Base-by-base conservation (phyloP, 2,113 vertebrate genomes). In the Cinclus cinclus region DNA sequence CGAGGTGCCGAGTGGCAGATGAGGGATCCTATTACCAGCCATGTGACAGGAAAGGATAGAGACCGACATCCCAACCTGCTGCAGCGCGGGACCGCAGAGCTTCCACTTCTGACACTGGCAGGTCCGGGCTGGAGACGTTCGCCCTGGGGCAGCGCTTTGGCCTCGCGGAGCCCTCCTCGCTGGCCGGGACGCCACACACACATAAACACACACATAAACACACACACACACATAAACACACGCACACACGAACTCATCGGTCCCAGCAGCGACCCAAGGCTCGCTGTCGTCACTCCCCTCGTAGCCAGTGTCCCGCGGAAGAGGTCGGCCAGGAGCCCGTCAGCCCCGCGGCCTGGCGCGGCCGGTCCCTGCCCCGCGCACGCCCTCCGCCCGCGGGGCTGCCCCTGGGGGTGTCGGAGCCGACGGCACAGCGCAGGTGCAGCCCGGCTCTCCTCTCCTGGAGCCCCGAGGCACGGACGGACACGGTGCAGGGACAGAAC, bases 1-100 rank as follows among this genome's bases (percentile, higher is more conserved):
- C 89, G 96, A 96, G 95, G 90, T 94, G 94, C 95, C 91, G 95
- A 96, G 94, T 90, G 96, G 93, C 94, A 96, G 96, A 94, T 97
- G 83, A 95, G 89, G 93, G 97, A 95, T 95, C 96, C 96, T 92
- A 88, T 96, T 96, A 95, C 94, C 91, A 92, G 96, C 94, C 96
- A 96, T 96, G 96, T 96, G 96, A 96, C 96, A 96, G 96, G 96
- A 96, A 96, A 96, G 89, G 89, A 96, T 86, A 92, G 89, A 95
- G 93, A 95, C 96, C 93, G 14, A 86, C 71, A 94, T 87, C 83
- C 89, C 94, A 92, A 95, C 94, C 96, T 94, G 95, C 94, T 47
- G 90, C 59, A 2, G 44, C 87, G 52, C 71, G 58, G 79, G 27
- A 44, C 49, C 22, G 44, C 63, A 2, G 30, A 7, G 4, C 67